Conservation (phyloP, 1,140 invertebrate species). For the Cherax destructor region DNA sequence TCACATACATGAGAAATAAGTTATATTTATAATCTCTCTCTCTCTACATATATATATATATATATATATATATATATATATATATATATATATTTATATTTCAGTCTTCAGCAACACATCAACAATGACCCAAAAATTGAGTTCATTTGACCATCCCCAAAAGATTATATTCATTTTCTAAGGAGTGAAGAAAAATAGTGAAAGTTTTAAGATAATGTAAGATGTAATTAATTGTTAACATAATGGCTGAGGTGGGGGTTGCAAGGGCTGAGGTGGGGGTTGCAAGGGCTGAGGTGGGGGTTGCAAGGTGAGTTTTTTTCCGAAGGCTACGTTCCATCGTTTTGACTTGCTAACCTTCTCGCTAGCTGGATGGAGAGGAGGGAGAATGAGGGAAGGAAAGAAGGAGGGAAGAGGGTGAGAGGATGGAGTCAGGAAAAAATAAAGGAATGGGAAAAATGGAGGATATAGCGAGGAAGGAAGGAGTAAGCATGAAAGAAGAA, state of each 20-base stretch:
- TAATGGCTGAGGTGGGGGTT: not conserved
- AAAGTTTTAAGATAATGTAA: not conserved
- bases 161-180: no score
- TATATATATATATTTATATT: no score
- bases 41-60: no score
- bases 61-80: no score
- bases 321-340: not conserved
- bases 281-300: not conserved
- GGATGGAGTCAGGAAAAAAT: not conserved
- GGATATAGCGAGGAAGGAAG: not conserved
- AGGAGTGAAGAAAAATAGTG: not conserved
- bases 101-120: no score
- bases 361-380: not conserved
- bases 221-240: slow-evolving; percentile 4
- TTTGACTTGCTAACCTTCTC: not conserved
- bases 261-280: not conserved
- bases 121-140: no score
- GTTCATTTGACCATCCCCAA: no score
- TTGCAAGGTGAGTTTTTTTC: not conserved
- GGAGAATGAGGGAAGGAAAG: not conserved
- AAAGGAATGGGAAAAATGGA: not conserved
- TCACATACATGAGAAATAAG: no score
- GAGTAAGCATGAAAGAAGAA: not conserved
- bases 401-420: not conserved
- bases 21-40: no score